A percentile compares a stretch with the other conserved stretches of the same genome.
phyloP scores from a whole-genome alignment of 2,888 invertebrate species.

The Stenoptilia bipunctidactyla region DNA sequence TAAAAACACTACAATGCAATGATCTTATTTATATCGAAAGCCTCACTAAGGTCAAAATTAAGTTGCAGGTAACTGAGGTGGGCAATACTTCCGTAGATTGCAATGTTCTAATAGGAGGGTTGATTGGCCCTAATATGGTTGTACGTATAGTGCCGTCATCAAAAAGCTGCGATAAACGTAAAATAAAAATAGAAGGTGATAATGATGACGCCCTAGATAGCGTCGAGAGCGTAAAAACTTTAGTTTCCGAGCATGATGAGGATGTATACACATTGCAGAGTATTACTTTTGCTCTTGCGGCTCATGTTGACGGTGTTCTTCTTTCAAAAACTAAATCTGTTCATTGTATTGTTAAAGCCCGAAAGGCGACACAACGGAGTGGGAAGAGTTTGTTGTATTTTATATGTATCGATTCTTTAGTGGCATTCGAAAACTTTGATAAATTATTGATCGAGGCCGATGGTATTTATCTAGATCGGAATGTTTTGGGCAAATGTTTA shows the following conservation, averaged over 20 bases:
- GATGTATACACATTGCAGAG: conserved; percentile 19
- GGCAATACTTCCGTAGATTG: conserved; percentile 65
- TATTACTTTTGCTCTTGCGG: conserved; percentile 49
- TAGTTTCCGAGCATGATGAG: too few relatives aligned
- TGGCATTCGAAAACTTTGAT: conserved; percentile 70
- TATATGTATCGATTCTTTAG: conserved; percentile 43
- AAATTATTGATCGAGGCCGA: conserved; percentile 83
- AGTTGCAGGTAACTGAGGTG: conserved; percentile 39
- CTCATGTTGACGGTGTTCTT: conserved; percentile 53
- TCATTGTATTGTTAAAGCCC: conserved; percentile 38
- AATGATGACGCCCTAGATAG: too few relatives aligned
- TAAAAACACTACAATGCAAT: conserved; percentile 57
- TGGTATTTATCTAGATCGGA: conserved; percentile 90
- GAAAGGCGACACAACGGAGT: conserved; percentile 37
- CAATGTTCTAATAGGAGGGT: conserved; percentile 62
- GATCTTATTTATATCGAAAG: conserved; percentile 64
- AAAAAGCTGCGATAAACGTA: too few relatives aligned
- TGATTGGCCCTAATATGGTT: conserved; percentile 59
- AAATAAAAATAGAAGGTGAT: neutral
- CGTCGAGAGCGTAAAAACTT: neutral
- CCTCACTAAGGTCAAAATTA: conserved; percentile 41
- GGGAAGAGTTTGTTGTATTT: conserved; percentile 55
- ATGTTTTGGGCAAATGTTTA: conserved; percentile 87
- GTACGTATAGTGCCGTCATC: conserved; percentile 52
- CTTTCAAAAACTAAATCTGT: conserved; percentile 39